Evolutionary conservation across 2,888 invertebrate species (phyloP), one percentile per base, ranked within the genome.

Genomic region (Cepaea hortensis): DNA sequence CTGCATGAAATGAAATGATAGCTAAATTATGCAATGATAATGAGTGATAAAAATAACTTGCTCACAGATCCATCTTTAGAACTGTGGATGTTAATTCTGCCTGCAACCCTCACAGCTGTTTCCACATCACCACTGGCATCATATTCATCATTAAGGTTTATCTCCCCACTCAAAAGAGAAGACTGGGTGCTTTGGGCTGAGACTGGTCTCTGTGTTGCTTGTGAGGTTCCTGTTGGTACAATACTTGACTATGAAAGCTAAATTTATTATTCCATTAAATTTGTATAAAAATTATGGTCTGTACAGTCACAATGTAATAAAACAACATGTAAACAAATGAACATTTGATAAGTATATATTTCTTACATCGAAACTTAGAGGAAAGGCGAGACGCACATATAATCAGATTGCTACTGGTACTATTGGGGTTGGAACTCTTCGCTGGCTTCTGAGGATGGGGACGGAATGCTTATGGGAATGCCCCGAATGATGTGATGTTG

Each of bases 91-190:
- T 88, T 85, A 15, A 46, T 50, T 61, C 81, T 82, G 13, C 75
- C 70, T 50, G 77, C 68, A 55, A 86, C 88, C 13, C 91, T 88
- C 4, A 92, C 89, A 11, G 90, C 91, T 5, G 92, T 92, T 72
- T 90, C 89, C 61, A 91, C 90, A 88, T 92, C 90, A 76, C 89
- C 90, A 62, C 87, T 91, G 13, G 90, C 90, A 85, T 92, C 92
- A 20, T 88, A 85, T 3, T 91, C 92, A 85, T 91, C 93, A 3
- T 92, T 91, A 7, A 93, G 84, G 9, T 85, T 70, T 13, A 91
- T 90, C 76, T 92, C 91, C 18, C 88, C 90, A 88, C 91, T 92
- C 73, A 85, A 79, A 76, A 92, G 86, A 9, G 92, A 92, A 0
- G 91, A 90, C n/a, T 90, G 90, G 4, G 91, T 76, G 81, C 91